Evolutionary conservation across 2,888 invertebrate species (phyloP).

Genomic region (Ditula angustiorana): DNA sequence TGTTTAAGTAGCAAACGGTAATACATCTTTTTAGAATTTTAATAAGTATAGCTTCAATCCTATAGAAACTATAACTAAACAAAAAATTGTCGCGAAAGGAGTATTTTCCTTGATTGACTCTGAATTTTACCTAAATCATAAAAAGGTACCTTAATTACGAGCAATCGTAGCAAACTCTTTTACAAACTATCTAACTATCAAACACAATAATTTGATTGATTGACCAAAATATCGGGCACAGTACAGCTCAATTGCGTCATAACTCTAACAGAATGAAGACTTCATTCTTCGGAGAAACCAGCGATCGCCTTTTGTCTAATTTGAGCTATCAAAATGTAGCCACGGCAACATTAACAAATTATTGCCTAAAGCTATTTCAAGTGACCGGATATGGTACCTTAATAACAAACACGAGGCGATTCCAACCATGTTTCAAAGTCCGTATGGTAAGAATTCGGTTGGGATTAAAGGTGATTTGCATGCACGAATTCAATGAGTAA

Average conservation of each 20-base stretch:
- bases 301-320: constrained; percentile 72
- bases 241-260: constrained; percentile 58
- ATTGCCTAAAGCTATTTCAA: constrained; percentile 72
- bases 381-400: constrained; percentile 77
- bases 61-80: too few species aligned
- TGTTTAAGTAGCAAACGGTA: too few species aligned
- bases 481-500: constrained; percentile 79
- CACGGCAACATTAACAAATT: constrained; percentile 78
- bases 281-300: constrained; percentile 64
- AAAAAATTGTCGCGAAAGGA: too few species aligned
- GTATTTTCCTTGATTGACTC: too few species aligned
- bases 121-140: too few species aligned
- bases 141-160: too few species aligned
- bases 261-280: constrained; percentile 70
- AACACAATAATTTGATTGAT: constrained; percentile 49
- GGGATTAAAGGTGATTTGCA: constrained; percentile 62
- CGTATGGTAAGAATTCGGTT: constrained; percentile 48
- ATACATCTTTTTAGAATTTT: too few species aligned
- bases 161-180: too few species aligned
- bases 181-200: background rate
- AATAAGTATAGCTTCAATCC: too few species aligned
- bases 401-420: constrained; percentile 38
- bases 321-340: constrained; percentile 73
- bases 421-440: constrained; percentile 39
- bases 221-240: constrained; percentile 46